phyloP scores from a whole-genome alignment of 1,140 invertebrate species.

The Lucilia cuprina region DNA sequence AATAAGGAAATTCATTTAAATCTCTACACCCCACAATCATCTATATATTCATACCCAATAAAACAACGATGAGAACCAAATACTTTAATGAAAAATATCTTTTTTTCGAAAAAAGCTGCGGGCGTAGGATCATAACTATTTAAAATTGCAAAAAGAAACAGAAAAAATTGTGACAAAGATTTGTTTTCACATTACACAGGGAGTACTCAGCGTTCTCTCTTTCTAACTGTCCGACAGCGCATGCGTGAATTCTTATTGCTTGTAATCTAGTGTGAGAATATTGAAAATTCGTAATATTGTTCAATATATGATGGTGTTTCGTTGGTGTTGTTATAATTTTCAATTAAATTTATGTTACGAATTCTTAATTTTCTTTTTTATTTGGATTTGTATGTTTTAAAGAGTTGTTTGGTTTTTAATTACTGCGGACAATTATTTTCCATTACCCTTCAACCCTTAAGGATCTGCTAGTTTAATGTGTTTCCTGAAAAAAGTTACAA shows the following conservation, averaged over 20 bases:
- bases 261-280: not conserved
- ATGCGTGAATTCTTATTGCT: not conserved
- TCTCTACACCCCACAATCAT: conserved; percentile 46
- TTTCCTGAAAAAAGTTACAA: not conserved
- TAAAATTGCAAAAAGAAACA: not conserved
- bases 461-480: not conserved
- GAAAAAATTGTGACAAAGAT: not conserved
- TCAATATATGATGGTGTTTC: not conserved
- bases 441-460: not conserved
- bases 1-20: conserved; percentile 62
- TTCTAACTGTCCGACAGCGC: not conserved
- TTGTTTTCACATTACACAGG: not conserved
- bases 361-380: not conserved
- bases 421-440: not conserved
- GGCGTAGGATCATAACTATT: conserved; percentile 51
- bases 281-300: not conserved
- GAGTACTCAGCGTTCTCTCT: not conserved
- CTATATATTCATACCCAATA: conserved; percentile 25
- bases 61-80: conserved; percentile 9
- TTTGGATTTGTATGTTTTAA: not conserved
- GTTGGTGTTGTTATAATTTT: not conserved
- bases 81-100: not conserved
- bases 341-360: not conserved
- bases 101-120: conserved; percentile 49
- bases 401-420: not conserved